These are phyloP conservation scores for Anolis carolinensis DNA, from an alignment of 2,113 vertebrate species.

Conservation along the genomic window DNA sequence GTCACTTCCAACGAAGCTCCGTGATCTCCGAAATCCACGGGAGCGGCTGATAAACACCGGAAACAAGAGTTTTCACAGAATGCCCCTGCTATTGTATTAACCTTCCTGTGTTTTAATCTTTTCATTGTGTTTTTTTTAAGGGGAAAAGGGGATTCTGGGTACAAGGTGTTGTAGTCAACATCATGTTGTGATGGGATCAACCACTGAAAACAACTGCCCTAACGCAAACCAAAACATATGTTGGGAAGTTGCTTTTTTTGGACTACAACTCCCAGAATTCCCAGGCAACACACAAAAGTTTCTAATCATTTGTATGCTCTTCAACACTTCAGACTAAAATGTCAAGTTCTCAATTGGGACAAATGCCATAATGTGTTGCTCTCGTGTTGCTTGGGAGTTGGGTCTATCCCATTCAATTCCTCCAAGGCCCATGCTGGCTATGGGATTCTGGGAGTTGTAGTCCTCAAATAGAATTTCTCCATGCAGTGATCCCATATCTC, in stretches of 20 bases:
- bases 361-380: too few species aligned
- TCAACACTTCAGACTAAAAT: too few species aligned
- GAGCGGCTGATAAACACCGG: constrained; percentile 32
- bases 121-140: constrained; percentile 29
- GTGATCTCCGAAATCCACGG: constrained; percentile 52
- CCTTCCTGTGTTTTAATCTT: constrained; percentile 46
- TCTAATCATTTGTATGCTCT: too few species aligned
- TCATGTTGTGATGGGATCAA: background rate
- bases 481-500: too few species aligned
- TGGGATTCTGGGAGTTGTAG: too few species aligned
- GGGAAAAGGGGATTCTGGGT: constrained; percentile 20
- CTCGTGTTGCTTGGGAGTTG: too few species aligned
- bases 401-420: too few species aligned
- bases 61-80: constrained; percentile 41
- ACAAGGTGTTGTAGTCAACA: background rate
- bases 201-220: background rate
- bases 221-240: background rate
- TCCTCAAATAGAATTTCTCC: background rate
- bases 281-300: background rate
- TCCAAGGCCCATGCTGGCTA: too few species aligned
- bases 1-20: constrained; percentile 80
- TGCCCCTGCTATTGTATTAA: constrained; percentile 29
- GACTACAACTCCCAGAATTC: background rate
- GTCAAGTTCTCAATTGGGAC: too few species aligned
- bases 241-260: background rate